Evolutionary conservation across 2,113 vertebrate species (phyloP).

Genomic region (Mus spicilegus): DNA sequence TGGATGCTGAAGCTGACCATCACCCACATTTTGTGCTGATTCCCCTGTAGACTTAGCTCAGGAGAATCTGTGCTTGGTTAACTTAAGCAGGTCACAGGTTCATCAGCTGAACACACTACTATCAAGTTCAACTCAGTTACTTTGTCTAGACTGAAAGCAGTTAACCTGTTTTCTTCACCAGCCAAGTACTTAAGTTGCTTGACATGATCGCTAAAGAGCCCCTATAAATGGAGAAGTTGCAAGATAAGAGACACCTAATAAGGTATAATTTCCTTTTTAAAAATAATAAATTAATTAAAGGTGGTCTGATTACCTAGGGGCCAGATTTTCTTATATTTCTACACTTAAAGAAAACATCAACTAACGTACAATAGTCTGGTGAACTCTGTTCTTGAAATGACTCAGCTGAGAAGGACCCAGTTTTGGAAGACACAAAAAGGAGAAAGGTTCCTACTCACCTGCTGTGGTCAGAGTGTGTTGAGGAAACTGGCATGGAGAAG

Average conservation of each 20-base stretch:
- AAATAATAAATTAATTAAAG: conserved; percentile 9
- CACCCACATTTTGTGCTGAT: not conserved
- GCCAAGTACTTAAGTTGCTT: not conserved
- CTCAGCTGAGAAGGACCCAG: not conserved
- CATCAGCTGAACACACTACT: not conserved
- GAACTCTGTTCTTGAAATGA: not conserved
- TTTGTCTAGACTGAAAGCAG: not conserved
- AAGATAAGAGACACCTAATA: not conserved
- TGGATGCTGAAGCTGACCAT: not conserved
- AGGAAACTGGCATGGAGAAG: not conserved
- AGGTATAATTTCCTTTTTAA: not conserved
- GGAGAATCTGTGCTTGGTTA: not conserved
- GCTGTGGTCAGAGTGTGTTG: not conserved
- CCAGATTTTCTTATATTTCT: conserved; percentile 13
- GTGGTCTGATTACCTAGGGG: not conserved
- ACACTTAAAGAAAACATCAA: not conserved
- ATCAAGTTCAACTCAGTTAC: not conserved
- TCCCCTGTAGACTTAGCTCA: not conserved
- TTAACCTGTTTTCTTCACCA: not conserved
- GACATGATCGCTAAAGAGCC: not conserved
- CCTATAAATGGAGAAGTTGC: not conserved
- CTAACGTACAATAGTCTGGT: not conserved
- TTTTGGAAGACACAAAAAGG: not conserved
- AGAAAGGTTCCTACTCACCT: not conserved
- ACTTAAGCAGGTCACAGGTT: not conserved